phyloP scores from a whole-genome alignment of 1,140 invertebrate species.

The Panagrolaimus sp. region DNA sequence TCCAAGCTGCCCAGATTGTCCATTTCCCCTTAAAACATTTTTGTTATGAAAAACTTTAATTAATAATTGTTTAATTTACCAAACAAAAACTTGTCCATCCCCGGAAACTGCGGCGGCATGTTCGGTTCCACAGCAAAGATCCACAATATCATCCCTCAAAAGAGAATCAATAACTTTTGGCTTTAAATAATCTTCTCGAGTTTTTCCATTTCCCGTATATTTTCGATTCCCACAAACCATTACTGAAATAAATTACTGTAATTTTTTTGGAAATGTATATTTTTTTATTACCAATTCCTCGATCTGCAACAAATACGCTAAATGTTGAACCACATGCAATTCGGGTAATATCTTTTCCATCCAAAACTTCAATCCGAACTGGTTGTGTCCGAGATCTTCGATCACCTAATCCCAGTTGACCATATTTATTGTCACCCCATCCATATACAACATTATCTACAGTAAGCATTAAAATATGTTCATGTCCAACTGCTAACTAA shows the following conservation, averaged over 20 bases:
- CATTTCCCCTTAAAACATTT: no score
- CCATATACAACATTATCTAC: slow-evolving; percentile 68
- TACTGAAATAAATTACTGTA: slow-evolving; percentile 50
- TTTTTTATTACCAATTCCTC: slow-evolving; percentile 65
- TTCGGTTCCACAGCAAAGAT: slow-evolving; percentile 67
- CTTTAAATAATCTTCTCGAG: slow-evolving; percentile 63
- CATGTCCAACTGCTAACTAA: slow-evolving; percentile 62
- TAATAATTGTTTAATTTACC: no score
- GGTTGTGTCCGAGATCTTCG: slow-evolving; percentile 61
- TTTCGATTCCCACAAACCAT: slow-evolving; percentile 71
- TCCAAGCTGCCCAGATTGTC: slow-evolving; percentile 67
- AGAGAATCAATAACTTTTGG: slow-evolving; percentile 68
- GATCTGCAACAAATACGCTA: slow-evolving; percentile 69
- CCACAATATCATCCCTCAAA: slow-evolving; percentile 66
- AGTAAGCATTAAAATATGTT: slow-evolving; percentile 70
- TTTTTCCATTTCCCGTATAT: slow-evolving; percentile 70
- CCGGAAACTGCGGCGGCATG: slow-evolving; percentile 68
- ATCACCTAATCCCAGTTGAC: slow-evolving; percentile 69
- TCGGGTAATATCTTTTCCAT: slow-evolving; percentile 20
- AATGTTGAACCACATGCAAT: slow-evolving; percentile 60
- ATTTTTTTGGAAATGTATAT: no score
- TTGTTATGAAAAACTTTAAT: no score
- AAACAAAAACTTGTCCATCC: slow-evolving; percentile 68
- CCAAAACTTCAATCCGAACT: slow-evolving; percentile 37
- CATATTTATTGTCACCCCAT: slow-evolving; percentile 70